phyloP scores from a whole-genome alignment of 2,113 vertebrate species.

The Hylia prasina region DNA sequence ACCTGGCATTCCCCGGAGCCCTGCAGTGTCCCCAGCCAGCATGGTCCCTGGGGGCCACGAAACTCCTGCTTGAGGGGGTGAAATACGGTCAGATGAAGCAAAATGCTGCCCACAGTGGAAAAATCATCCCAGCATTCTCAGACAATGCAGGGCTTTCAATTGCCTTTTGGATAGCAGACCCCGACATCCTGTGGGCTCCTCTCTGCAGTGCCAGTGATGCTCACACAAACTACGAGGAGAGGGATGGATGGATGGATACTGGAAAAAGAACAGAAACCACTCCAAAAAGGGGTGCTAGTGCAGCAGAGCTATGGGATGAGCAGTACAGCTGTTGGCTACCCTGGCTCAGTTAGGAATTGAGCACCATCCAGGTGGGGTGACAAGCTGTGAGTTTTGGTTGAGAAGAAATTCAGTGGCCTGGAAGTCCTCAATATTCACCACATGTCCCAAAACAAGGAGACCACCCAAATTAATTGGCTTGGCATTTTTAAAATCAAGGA shows the following conservation, averaged over 20 bases:
- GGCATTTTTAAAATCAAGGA: not conserved
- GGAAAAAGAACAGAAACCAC: not conserved
- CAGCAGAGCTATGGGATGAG: not conserved
- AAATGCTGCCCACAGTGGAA: not conserved
- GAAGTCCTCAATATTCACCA: not conserved
- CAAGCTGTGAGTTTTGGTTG: not conserved
- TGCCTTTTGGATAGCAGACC: not conserved
- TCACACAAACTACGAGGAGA: not conserved
- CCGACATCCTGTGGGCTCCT: accelerated
- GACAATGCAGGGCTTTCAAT: not conserved
- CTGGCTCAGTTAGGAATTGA: not conserved
- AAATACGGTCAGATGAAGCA: not conserved
- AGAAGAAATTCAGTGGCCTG: not conserved
- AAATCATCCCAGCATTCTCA: not conserved
- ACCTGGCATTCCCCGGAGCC: accelerated
- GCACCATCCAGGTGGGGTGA: not conserved
- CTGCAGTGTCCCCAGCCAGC: not conserved
- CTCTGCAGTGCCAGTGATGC: not conserved
- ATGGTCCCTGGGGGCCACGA: accelerated
- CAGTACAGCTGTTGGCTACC: accelerated
- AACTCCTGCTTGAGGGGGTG: accelerated
- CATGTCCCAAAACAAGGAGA: not conserved
- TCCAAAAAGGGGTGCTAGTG: accelerated
- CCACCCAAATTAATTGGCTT: not conserved
- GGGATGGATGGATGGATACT: not conserved